These are phyloP conservation scores for Cheiracanthium punctorium DNA, from an alignment of 2,888 invertebrate species.

Conservation along the genomic window DNA sequence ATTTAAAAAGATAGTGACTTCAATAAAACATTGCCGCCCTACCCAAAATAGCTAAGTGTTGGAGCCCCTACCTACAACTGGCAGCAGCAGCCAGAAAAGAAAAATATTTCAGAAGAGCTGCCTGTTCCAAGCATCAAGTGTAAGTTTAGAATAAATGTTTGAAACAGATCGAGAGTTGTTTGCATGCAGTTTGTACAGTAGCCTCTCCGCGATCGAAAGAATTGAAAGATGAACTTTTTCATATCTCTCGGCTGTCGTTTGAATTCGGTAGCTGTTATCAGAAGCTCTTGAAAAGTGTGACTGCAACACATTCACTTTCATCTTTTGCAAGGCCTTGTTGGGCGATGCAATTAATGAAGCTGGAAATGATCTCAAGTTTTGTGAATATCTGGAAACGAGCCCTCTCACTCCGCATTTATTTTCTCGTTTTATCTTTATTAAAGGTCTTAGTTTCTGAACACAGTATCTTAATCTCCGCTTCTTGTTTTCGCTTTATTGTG, in stretches of 20 bases:
- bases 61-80: no score
- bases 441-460: conserved; percentile 46
- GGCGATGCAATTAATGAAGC: conserved; percentile 55
- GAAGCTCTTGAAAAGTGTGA: conserved; percentile 1
- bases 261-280: not conserved
- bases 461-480: conserved; percentile 11
- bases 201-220: no score
- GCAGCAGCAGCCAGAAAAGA: no score
- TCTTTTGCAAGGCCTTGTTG: conserved; percentile 34
- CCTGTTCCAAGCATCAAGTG: no score
- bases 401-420: conserved; percentile 12
- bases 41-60: no score
- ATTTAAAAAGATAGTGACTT: no score
- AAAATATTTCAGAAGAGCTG: no score
- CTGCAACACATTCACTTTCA: conserved; percentile 28
- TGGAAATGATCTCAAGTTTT: conserved; percentile 22
- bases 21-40: no score
- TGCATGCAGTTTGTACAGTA: no score
- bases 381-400: conserved; percentile 25
- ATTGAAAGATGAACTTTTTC: conserved; percentile 1
- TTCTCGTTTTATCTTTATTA: conserved; percentile 65
- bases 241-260: not conserved
- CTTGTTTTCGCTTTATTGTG: conserved; percentile 40
- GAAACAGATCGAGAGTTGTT: no score
- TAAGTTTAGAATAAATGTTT: no score